Percentiles rank a stretch among this genome's conserved stretches.
phyloP scores from a whole-genome alignment of 1,140 invertebrate genomes.

The Drosophila jambulina region DNA sequence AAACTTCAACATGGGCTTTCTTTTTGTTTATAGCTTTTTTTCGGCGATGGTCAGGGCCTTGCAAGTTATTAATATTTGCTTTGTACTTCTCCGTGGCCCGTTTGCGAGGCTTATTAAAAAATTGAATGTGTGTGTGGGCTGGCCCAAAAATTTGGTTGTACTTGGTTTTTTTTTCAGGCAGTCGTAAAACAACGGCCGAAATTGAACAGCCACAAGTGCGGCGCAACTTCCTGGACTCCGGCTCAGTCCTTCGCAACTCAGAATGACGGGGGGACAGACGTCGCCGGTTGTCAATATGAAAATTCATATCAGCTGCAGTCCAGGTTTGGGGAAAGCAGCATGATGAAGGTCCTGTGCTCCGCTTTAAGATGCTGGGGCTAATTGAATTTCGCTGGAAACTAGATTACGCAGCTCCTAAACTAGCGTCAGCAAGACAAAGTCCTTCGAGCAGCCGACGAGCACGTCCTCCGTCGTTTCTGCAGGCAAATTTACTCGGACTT shows the following conservation, averaged over 20 bases:
- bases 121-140: constrained; percentile 56
- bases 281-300: constrained; percentile 82
- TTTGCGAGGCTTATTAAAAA: constrained; percentile 74
- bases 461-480: constrained; percentile 31
- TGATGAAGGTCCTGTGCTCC: constrained; percentile 25
- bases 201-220: constrained; percentile 68
- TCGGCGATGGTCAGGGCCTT: constrained; percentile 65
- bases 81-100: constrained; percentile 69
- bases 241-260: constrained; percentile 1
- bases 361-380: constrained; percentile 60
- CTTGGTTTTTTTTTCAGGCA: constrained; percentile 12
- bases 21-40: constrained; percentile 41
- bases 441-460: constrained; percentile 42
- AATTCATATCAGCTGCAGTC: constrained; percentile 78
- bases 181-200: constrained; percentile 77
- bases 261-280: constrained; percentile 46
- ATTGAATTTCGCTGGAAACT: constrained; percentile 72
- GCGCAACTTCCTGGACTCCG: constrained; percentile 23
- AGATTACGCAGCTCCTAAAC: constrained; percentile 55
- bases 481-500: constrained; percentile 58
- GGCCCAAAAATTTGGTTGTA: constrained; percentile 51
- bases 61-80: constrained; percentile 83
- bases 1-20: not conserved
- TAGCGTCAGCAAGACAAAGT: constrained; percentile 59
- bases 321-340: not conserved